Evolutionary conservation across 64 coral and sea anemone species (phyloP), one percentile per base, ranked within the genome.

Genomic region (Stichodactyla mertensii): DNA sequence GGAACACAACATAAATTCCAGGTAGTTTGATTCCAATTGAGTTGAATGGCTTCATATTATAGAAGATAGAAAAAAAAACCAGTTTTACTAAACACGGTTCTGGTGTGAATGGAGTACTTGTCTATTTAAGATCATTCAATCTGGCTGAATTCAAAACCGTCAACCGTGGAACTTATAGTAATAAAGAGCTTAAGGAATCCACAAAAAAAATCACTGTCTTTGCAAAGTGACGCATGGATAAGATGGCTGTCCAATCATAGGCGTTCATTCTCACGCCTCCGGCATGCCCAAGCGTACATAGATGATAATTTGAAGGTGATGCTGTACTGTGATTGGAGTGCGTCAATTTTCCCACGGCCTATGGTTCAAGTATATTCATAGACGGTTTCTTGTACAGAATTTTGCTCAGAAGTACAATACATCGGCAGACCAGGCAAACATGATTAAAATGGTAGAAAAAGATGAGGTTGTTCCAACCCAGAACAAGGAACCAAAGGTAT

Each of bases 301-400:
- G 71, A 19, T 77, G 71, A 26, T 77, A 77, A 9, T 77, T 51
- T 77, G 14, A 15, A 58, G 36, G 36, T 2, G 36, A 45, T 45
- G 71, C 3, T 10, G 9, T 19, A 19, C 0, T 77, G 71, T 19
- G 71, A 14, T 7, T 77, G 6, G 19, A 10, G 10, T 77, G n/a
- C 18, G n/a, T 51, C n/a, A 77, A 77, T 77, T 26, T 77, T 77
- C 71, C 71, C 71, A 77, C 71, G 71, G n/a, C 19, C 71, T 10
- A 10, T 77, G n/a, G 71, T 77, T 51, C 18, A 77, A 77, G 36
- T 23, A 45, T 45, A 45, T 45, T 45, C 36, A 45, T 45, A 45
- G 36, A 45, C 36, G 36, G 36, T 45, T 45, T 45, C 36, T 45
- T 45, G 36, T 45, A 45, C 36, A 45, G 71, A 26, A 77, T 77